phyloP scores from a whole-genome alignment of 2,797 vertebrate species.

The Trematomus bernacchii region DNA sequence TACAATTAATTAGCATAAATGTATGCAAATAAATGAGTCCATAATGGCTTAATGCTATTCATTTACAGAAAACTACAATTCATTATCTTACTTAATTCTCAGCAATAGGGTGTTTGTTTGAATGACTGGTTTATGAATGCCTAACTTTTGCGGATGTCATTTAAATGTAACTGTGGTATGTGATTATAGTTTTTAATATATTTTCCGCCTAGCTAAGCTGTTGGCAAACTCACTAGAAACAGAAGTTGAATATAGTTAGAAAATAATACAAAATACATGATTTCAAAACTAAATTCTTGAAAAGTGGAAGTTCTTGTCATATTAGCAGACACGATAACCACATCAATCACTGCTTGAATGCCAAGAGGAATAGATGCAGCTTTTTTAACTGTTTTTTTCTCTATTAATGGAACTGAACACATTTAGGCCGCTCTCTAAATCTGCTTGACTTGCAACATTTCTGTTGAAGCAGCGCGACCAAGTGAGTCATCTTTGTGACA shows the following conservation, averaged over 20 bases:
- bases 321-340: no score
- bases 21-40: no score
- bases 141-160: neutral
- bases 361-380: neutral
- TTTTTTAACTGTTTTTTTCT: neutral
- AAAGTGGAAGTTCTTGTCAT: no score
- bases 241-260: no score
- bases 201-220: neutral
- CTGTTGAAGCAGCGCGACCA: neutral
- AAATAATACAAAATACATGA: no score
- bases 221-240: neutral
- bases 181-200: neutral
- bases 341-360: neutral
- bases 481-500: slow-evolving; percentile 13
- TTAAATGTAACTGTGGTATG: no score
- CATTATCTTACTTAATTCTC: no score
- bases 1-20: no score
- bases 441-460: neutral
- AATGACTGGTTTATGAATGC: neutral
- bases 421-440: neutral
- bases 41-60: no score
- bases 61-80: no score
- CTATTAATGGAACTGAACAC: neutral
- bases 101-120: no score
- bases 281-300: no score